Conservation (phyloP, 1,140 invertebrate species). For the Zophobas morio region DNA sequence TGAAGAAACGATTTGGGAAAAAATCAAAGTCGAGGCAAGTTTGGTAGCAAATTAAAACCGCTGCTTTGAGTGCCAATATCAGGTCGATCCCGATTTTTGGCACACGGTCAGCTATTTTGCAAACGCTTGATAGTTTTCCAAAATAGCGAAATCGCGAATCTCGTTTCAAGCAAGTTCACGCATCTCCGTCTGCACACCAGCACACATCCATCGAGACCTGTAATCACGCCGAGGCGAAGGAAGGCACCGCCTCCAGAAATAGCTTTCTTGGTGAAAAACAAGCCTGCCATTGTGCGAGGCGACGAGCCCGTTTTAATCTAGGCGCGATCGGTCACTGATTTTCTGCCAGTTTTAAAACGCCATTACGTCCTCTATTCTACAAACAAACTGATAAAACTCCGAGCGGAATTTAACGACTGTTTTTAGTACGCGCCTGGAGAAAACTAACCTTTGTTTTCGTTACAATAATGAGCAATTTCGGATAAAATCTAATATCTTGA, state of each 20-base stretch:
- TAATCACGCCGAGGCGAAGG: constrained; percentile 1
- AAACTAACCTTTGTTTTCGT: constrained; percentile 37
- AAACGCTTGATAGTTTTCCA: constrained; percentile 34
- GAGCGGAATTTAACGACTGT: constrained; percentile 27
- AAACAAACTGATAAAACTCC: constrained; percentile 40
- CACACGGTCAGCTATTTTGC: constrained; percentile 21
- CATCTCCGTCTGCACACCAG: constrained; percentile 5
- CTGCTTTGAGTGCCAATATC: too few species aligned
- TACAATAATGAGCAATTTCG: constrained; percentile 37
- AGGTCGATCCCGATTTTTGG: neutral
- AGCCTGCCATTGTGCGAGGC: constrained; percentile 15
- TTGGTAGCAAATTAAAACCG: too few species aligned
- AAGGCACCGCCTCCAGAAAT: constrained; percentile 31
- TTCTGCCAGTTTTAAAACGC: constrained; percentile 29
- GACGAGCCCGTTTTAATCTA: constrained; percentile 35
- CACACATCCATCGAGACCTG: constrained; percentile 1
- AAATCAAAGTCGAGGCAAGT: too few species aligned
- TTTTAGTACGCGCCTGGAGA: constrained; percentile 37
- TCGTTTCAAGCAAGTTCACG: neutral
- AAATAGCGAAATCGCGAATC: neutral
- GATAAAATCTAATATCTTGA: constrained; percentile 43
- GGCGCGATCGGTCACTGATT: constrained; percentile 36
- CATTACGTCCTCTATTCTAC: constrained; percentile 18
- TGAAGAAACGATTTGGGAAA: too few species aligned
- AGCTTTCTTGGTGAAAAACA: constrained; percentile 37